A percentile compares a stretch with the other conserved stretches of the same genome.
Evolutionary conservation across 2,113 vertebrate genomes (phyloP).

Genomic region (Meles meles): DNA sequence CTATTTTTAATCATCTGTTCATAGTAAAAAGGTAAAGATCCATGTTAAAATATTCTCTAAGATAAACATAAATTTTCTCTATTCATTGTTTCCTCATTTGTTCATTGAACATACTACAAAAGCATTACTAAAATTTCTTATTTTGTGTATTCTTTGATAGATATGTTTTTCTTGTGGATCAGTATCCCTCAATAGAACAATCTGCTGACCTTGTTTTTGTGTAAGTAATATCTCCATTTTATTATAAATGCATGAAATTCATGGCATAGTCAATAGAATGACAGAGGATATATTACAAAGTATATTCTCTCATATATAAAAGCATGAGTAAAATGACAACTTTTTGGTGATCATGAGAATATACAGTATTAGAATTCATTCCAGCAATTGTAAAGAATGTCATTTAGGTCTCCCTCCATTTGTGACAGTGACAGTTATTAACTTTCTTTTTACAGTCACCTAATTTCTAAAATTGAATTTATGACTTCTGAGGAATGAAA

Average conservation of each 20-base stretch:
- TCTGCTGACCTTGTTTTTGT: background rate
- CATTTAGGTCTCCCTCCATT: background rate
- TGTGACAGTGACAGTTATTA: background rate
- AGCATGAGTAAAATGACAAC: background rate
- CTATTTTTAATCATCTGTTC: background rate
- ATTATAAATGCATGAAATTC: background rate
- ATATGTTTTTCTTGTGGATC: background rate
- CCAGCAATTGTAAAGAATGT: background rate
- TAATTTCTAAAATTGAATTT: background rate
- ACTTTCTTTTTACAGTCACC: background rate
- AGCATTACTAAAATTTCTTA: background rate
- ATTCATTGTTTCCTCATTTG: background rate
- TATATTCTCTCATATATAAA: background rate
- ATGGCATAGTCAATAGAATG: background rate
- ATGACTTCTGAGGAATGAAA: background rate
- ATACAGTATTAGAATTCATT: background rate
- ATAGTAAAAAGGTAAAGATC: background rate
- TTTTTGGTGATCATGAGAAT: background rate
- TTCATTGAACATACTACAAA: background rate
- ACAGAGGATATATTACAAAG: background rate
- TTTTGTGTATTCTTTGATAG: background rate
- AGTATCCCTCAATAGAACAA: background rate
- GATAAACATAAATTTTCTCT: background rate
- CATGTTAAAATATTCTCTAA: background rate
- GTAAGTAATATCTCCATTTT: background rate